Base-by-base conservation (phyloP, 2,113 vertebrate species). In the Cricetomys ansorgei region DNA sequence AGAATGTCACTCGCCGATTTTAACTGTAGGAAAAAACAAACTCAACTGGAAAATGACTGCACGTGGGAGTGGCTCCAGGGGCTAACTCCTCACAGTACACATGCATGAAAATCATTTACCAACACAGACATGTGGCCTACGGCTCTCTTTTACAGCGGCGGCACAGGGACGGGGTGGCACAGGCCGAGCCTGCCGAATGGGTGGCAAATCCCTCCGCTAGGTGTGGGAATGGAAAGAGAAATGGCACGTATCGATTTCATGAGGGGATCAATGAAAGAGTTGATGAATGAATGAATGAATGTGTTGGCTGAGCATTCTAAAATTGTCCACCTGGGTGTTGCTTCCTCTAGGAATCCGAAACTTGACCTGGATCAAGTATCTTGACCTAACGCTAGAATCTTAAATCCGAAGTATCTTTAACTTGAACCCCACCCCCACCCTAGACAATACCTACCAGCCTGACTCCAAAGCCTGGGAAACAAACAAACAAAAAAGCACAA, bases 21-120 rank as follows among this genome's bases (percentile, higher is more conserved):
- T 97, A 94, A 89, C 34, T 75, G 2, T 43, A 88, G 43, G 50
- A 69, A 89, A 89, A 77, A 45, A 85, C n/a, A n/a, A 29, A 83
- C 34, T 65, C 86, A 91, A 34, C 7, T 79, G 83, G 19, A 91
- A 77, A 65, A 64, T 11, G 31, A 37, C 0, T 17, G 67, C 80
- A 89, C 45, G 9, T 70, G 80, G 73, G 53, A 53, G 21, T 50
- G 19, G 50, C 53, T 83, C 48, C 80, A 91, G 19, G 70, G 53
- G 53, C 37, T 29, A 29, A n/a, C n/a, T n/a, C n/a, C 23, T 53
- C 40, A 79, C 13, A 34, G 27, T 53, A 19, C 89, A 73, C 79
- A 76, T 67, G 84, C 27, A 48, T 37, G 43, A 67, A n/a, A 34
- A 67, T 31, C 11, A 1, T 37, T 48, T 86, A 37, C 29, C 31